These are phyloP conservation scores for Papilio polyxenes DNA, from an alignment of 1,140 invertebrate species.

Conservation along the genomic window DNA sequence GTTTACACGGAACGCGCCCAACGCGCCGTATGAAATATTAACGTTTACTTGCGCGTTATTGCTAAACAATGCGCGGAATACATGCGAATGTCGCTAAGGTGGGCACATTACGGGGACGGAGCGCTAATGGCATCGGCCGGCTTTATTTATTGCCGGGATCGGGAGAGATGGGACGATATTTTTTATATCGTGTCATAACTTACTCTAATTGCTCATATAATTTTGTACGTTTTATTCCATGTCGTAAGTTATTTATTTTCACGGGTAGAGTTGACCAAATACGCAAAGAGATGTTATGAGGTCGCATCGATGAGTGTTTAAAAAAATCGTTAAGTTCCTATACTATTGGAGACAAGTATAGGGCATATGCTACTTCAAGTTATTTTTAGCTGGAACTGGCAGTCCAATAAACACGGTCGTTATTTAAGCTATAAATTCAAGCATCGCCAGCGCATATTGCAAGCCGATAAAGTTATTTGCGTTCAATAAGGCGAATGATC, in stretches of 20 bases:
- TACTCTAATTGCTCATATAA: neutral
- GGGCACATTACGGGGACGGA: constrained; percentile 62
- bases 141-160: constrained; percentile 65
- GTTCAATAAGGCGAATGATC: constrained; percentile 78
- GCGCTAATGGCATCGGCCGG: constrained; percentile 60
- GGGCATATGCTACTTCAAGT: neutral
- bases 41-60: constrained; percentile 57
- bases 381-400: constrained; percentile 26
- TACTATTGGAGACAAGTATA: neutral
- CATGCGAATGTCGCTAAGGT: constrained; percentile 52
- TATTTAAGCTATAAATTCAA: constrained; percentile 33
- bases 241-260: neutral
- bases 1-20: constrained; percentile 57
- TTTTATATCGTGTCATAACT: constrained; percentile 42
- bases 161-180: constrained; percentile 45
- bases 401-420: constrained; percentile 24
- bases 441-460: constrained; percentile 59
- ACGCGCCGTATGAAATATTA: constrained; percentile 66
- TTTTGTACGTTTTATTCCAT: neutral
- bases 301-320: neutral
- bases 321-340: neutral
- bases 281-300: neutral
- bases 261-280: neutral
- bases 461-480: constrained; percentile 76
- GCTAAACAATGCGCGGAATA: constrained; percentile 55